Base-by-base conservation (phyloP, 2,113 vertebrate genomes). In the Marmota monax region DNA sequence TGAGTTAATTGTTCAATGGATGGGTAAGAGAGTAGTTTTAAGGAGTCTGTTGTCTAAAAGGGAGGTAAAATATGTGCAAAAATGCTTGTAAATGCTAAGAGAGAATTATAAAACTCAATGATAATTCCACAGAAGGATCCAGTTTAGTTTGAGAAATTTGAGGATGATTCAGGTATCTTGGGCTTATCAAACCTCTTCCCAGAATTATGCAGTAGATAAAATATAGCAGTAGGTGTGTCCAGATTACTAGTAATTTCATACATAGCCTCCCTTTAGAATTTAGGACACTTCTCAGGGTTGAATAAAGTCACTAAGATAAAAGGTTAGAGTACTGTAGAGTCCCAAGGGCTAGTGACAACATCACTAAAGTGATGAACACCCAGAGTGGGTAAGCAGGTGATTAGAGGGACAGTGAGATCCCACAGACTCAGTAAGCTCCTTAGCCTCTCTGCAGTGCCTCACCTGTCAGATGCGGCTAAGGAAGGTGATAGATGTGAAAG, bases 121-220 rank as follows among this genome's bases (percentile, higher is more conserved):
- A 13, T 95, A 91, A 91, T 82, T 82, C 29, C 14, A 11, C 22
- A 91, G 78, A 95, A 51, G 84, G 74, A 87, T 63, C n/a, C 4
- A 29, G 78, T 70, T 92, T 37, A 87, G 5, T 48, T 69, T 22
- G 65, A 88, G 78, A 91, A 77, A 48, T 48, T 67, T 88, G 37
- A 61, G 63, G 83, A 42, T 72, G 58, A 88, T 42, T 76, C 10
- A 8, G 17, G 37, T 6, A 32, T 16, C 8, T 22, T 13, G 11
- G 23, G 20, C 14, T 53, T 3, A 4, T n/a, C 53, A 48, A 58
- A 48, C 2, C n/a, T 77, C 67, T 92, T 29, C 16, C 86, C 42
- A 72, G 65, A 7, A 61, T 10, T 63, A 51, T 56, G 70, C 22
- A 9, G 5, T n/a, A 25, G 25, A 42, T 90, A 51, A 86, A 58